Conservation (phyloP, 1,140 invertebrate species). For the Megalopta genalis region DNA sequence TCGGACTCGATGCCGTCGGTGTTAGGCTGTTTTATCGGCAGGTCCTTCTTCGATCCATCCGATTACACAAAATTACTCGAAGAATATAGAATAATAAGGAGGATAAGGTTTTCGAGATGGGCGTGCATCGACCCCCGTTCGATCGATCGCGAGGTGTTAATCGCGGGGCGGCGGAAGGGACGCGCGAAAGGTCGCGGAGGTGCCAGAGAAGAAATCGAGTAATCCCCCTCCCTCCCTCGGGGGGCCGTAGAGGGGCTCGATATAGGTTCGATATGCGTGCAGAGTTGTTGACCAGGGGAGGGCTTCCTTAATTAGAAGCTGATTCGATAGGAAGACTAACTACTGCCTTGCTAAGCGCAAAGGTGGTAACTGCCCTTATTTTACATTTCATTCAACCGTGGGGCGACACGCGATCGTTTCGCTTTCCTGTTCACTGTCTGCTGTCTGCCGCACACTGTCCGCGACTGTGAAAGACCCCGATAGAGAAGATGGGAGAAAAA, state of each 20-base stretch:
- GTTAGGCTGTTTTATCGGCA: too few species aligned
- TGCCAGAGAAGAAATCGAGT: slow-evolving; percentile 15
- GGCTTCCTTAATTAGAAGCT: slow-evolving; percentile 49
- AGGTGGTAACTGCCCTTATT: slow-evolving; percentile 32
- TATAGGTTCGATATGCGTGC: slow-evolving; percentile 6
- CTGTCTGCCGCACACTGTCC: too few species aligned
- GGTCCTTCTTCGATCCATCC: background rate
- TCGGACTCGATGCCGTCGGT: background rate
- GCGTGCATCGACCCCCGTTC: background rate
- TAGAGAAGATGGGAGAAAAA: too few species aligned
- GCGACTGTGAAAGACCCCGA: too few species aligned
- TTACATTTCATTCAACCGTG: slow-evolving; percentile 9
- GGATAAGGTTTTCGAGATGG: too few species aligned
- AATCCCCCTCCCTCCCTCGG: background rate
- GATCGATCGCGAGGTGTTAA: slow-evolving; percentile 7
- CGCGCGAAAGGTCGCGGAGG: too few species aligned
- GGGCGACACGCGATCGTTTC: background rate
- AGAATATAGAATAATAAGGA: too few species aligned
- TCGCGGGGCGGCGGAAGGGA: background rate
- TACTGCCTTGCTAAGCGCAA: slow-evolving; percentile 38
- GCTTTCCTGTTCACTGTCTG: too few species aligned
- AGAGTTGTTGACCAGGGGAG: slow-evolving; percentile 33
- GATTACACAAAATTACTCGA: background rate
- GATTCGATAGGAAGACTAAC: slow-evolving; percentile 41
- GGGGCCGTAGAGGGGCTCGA: too few species aligned